Conservation (phyloP, 2,113 vertebrate species). For the Atractosteus spatula region DNA sequence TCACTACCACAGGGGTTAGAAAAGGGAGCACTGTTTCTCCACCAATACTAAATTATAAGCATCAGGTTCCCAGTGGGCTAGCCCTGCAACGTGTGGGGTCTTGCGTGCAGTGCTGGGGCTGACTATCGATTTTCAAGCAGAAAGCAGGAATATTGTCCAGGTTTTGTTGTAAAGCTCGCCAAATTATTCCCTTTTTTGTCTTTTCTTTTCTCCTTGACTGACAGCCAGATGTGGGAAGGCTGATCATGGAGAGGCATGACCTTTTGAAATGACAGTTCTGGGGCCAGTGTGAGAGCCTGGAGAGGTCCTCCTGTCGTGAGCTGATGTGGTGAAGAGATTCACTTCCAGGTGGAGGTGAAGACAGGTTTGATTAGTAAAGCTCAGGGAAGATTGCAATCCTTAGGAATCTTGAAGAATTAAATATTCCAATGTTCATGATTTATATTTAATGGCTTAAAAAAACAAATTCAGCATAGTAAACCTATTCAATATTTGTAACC, state of each 20-base stretch:
- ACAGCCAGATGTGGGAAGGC: constrained; percentile 37
- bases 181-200: constrained; percentile 39
- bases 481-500: too few relatives aligned
- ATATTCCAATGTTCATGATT: too few relatives aligned
- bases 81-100: constrained; percentile 42
- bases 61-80: constrained; percentile 7
- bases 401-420: too few relatives aligned
- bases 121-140: constrained; percentile 47
- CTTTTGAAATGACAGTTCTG: constrained; percentile 27
- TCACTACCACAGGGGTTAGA: constrained; percentile 28
- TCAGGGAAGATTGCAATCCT: too few relatives aligned
- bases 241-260: constrained; percentile 32
- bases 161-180: constrained; percentile 52
- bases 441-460: too few relatives aligned
- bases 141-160: constrained; percentile 47
- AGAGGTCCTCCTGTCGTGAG: too few relatives aligned
- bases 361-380: too few relatives aligned
- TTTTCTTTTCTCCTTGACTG: constrained; percentile 32
- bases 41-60: constrained; percentile 21
- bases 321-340: too few relatives aligned
- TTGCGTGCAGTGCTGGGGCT: constrained; percentile 32
- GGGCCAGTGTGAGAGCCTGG: too few relatives aligned
- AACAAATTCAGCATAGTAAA: too few relatives aligned
- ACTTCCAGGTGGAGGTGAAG: too few relatives aligned
- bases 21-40: constrained; percentile 23